Conservation (phyloP, 2,888 invertebrate genomes). For the Machimus atricapillus region DNA sequence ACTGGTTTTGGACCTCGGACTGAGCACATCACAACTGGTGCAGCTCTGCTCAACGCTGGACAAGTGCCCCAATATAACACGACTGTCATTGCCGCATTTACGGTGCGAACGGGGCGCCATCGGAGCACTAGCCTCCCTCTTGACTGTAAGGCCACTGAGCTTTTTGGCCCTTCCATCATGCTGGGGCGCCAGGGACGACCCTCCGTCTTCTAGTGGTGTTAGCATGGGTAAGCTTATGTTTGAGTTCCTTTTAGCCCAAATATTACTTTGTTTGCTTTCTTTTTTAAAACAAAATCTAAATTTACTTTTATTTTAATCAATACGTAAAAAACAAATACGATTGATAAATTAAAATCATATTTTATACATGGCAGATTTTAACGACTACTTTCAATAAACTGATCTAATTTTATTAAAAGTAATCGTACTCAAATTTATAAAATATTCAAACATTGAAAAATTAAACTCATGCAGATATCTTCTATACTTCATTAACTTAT, state of each 20-base stretch:
- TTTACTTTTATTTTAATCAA: too few species aligned
- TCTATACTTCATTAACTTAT: too few species aligned
- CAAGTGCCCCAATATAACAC: conserved; percentile 64
- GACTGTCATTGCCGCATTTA: conserved; percentile 66
- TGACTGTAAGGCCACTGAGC: conserved; percentile 63
- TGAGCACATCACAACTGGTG: conserved; percentile 65
- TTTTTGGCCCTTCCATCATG: conserved; percentile 65
- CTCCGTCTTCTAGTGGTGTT: conserved; percentile 64
- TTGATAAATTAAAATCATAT: too few species aligned
- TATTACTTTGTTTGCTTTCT: not conserved
- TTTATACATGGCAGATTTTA: too few species aligned
- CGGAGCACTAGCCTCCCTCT: conserved; percentile 63
- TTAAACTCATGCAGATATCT: too few species aligned
- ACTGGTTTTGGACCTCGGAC: conserved; percentile 65
- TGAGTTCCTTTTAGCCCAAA: not conserved
- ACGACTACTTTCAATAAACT: too few species aligned
- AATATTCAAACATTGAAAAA: too few species aligned
- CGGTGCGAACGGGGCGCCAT: conserved; percentile 66
- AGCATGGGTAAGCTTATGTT: conserved; percentile 61
- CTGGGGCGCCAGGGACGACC: conserved; percentile 65
- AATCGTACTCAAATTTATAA: too few species aligned
- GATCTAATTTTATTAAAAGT: too few species aligned
- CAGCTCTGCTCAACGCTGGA: conserved; percentile 65
- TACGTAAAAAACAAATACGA: too few species aligned
- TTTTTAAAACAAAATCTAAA: too few species aligned